Evolutionary conservation across 2,113 vertebrate species (phyloP), one percentile per base, ranked within the genome.

Genomic region (Peromyscus californicus): DNA sequence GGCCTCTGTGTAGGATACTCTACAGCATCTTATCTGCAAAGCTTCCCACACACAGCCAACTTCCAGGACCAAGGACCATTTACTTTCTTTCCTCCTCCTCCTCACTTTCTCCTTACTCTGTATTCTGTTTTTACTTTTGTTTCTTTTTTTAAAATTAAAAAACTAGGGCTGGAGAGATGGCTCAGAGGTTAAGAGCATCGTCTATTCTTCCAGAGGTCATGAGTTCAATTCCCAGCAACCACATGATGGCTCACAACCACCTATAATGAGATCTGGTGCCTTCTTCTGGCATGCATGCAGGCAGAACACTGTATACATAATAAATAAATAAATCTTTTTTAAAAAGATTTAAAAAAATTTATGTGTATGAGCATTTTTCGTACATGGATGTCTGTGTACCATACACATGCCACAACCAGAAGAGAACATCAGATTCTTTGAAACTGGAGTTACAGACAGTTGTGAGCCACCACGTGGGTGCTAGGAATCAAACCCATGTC

Each of bases 11-110:
- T 29, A 78, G 87, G 51, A 65, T 67, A 96, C 61, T 94, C 45
- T 79, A 93, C 90, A 88, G 67, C 59, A 89, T 24, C 21, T 82
- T 54, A 83, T 26, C 57, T 36, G 95, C 59, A 63, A 85, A 95
- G 75, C 13, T 94, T 33, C 10, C 54, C 59, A 90, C 36, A 63
- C 78, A 59, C 1, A 78, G 80, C 57, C 16, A 91, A 89, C 91
- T 91, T 76, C 84, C 75, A 97, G 36, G 69, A 57, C 42, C 69
- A 61, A 65, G 42, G 80, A 42, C n/a, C 33, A 87, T 63, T 29
- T 39, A 1, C 61, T 86, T 48, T 48, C 17, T 5, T 84, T 24
- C 39, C 45, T 48, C 45, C 45, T 48, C 51, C 51, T 48, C 45
- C 45, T 48, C 45, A 29, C 3, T 48, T 48, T 22, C 42, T 86